These are phyloP conservation scores for Lasius platythorax DNA, from an alignment of 2,888 invertebrate genomes.

Conservation along the genomic window DNA sequence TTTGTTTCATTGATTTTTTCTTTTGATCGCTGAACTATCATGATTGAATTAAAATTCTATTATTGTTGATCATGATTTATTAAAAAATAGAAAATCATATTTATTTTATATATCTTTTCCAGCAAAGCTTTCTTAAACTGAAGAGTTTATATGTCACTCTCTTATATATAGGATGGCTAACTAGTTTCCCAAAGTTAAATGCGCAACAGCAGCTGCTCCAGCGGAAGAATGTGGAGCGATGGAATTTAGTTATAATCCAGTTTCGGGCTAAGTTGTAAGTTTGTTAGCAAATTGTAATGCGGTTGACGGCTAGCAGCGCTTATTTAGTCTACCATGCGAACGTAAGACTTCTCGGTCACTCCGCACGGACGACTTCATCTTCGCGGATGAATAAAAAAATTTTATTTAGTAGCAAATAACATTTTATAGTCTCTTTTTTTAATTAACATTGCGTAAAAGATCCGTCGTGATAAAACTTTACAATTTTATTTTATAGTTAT, in stretches of 20 bases:
- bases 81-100: neutral
- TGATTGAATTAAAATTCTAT: neutral
- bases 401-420: neutral
- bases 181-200: constrained; percentile 45
- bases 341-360: constrained; percentile 12
- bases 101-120: neutral
- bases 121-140: neutral
- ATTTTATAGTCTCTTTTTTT: neutral
- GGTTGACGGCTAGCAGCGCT: constrained; percentile 36
- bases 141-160: constrained; percentile 9
- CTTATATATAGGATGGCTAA: constrained; percentile 16
- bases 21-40: neutral
- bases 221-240: constrained; percentile 50
- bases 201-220: constrained; percentile 41
- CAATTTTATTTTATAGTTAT: neutral
- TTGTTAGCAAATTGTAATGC: constrained; percentile 49
- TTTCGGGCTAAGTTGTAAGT: constrained; percentile 46
- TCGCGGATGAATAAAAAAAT: neutral
- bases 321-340: constrained; percentile 1
- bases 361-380: neutral
- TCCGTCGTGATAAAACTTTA: neutral
- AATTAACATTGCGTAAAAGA: neutral
- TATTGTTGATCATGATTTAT: neutral
- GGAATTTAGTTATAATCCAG: constrained; percentile 52
- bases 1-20: neutral